Base-by-base conservation (phyloP, 2,888 invertebrate genomes). In the Dynastes maya region DNA sequence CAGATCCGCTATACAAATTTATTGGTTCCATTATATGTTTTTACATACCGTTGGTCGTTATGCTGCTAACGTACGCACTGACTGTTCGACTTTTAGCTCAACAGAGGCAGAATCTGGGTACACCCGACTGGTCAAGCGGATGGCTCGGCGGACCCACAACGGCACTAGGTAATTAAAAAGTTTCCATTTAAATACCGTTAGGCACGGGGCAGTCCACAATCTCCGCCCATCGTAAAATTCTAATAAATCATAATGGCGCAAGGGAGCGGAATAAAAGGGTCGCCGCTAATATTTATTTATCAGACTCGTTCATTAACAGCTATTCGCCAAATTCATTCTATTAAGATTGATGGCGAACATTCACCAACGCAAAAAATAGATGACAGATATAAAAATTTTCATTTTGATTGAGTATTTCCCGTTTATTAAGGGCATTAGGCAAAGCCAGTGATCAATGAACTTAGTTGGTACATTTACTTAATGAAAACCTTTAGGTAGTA, bases 21-120 rank as follows among this genome's bases (percentile, higher is more conserved):
- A 96, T 97, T 84, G 98, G 98, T 53, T 98, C 98, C 77, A 95
- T 98, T 85, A 94, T 97, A 84, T 97, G 97, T 83, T 98, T 98
- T 90, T 98, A 98, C 90, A 97, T 98, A 81, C 98, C 98, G 0
- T 91, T 98, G 82, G 92, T 94, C 63, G 97, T 99, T 83, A 98
- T 98, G 98, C 91, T 98, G 86, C 91, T 97, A 80, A 97, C 98
- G n/a, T 98, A 98, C 86, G 95, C 96, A 4, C 91, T 98, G 83
- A 99, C 98, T 0, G 96, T 98, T 22, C 92, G 95, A 78, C 90
- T 98, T 40, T 90, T 98, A 85, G 96, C 97, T 55, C 90, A 94
- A 80, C 97, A 97, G 89, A 92, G 94, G 83, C 95, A 95, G 86
- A 95, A 95, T 82, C 87, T 94, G 80, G 92, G 92, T 29, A 90